Evolutionary conservation across 2,113 vertebrate species (phyloP).

Genomic region (Calonectris borealis): DNA sequence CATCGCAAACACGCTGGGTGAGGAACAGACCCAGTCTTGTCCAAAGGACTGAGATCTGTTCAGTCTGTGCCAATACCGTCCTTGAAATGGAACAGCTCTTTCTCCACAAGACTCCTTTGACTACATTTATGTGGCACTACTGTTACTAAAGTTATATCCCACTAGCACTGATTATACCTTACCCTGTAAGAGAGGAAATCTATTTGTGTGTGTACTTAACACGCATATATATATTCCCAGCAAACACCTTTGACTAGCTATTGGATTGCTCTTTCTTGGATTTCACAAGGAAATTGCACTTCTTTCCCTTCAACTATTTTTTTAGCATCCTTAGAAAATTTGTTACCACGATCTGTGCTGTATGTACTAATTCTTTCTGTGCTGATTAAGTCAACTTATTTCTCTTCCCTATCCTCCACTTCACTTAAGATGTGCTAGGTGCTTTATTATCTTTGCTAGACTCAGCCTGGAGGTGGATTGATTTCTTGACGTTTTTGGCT

Average conservation of each 20-base stretch:
- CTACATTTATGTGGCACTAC: not conserved
- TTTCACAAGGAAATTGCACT: constrained; percentile 11
- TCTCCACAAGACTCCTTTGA: not conserved
- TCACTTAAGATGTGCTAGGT: not conserved
- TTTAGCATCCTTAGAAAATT: constrained; percentile 10
- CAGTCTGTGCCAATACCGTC: not conserved
- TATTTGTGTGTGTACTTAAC: not conserved
- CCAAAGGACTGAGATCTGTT: not conserved
- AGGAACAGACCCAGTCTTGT: not conserved
- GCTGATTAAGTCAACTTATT: not conserved
- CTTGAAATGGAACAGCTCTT: not conserved
- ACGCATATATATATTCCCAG: not conserved
- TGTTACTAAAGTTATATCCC: not conserved
- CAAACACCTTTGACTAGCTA: not conserved
- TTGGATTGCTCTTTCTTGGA: not conserved
- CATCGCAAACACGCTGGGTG: constrained; percentile 95
- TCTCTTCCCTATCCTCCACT: not conserved
- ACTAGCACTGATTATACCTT: not conserved
- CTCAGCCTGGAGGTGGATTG: not conserved
- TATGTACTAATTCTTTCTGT: not conserved
- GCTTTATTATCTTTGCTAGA: not conserved
- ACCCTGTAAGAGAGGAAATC: not conserved
- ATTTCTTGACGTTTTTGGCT: constrained; percentile 4
- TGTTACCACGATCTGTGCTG: not conserved
- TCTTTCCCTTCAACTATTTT: not conserved